Base-by-base conservation (phyloP, 2,113 vertebrate genomes). In the Pterocles burchelli region DNA sequence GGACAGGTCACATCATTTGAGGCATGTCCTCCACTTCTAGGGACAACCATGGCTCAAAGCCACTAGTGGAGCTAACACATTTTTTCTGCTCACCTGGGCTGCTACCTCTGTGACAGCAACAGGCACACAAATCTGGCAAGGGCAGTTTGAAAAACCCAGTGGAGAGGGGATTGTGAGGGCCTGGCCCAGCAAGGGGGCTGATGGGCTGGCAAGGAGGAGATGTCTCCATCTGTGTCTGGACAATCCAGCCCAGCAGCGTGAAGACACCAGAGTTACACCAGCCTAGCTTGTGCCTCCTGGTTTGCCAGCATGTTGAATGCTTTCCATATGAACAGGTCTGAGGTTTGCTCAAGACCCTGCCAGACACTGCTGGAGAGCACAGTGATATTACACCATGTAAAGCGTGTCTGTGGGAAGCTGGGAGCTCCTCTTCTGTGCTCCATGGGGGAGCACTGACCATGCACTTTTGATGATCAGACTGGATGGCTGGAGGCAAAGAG, bases 41-140 rank as follows among this genome's bases (percentile, higher is more conserved):
- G 22, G 43, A 62, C 19, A 93, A 19, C 28, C 15, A 17, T 33
- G 26, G 16, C 45, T 81, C 3, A 1, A 26, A 84, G 55, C 11
- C 26, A 46, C 10, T 3, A 65, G 25, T 49, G 86, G 41, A 85
- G 28, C 71, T 68, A 43, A 16, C 13, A 48, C 24, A 10, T 36
- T 52, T 88, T n/a, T 1, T 1, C 65, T 48, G 19, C 38, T 48
- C 5, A 0, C 17, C 33, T 67, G 75, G 34, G 14, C 31, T 88
- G 43, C 38, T n/a, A 48, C 11, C 14, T 29, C 52, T 0, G 0
- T 46, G 66, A 79, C 58, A 88, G 58, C 66, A 82, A 10, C 13
- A 72, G 62, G 34, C 63, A 38, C 1, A 19, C 0, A 12, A 43
- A 61, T 18, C 72, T 19, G 15, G 25, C 41, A 83, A 81, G 29